Evolutionary conservation across 1,140 invertebrate species (phyloP).

Genomic region (Tachypleus tridentatus): DNA sequence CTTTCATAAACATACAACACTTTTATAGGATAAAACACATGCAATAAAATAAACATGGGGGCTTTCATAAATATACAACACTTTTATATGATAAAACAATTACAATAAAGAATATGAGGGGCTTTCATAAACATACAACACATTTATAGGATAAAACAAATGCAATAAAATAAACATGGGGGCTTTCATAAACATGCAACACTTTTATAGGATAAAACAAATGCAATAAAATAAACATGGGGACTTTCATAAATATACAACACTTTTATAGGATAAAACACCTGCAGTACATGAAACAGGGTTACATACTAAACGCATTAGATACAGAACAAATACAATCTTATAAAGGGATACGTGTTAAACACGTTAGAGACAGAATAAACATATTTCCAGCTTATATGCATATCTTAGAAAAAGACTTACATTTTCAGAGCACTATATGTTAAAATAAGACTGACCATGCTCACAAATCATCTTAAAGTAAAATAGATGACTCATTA

Average conservation of each 20-base stretch:
- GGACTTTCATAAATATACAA: neutral
- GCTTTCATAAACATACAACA: neutral
- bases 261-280: neutral
- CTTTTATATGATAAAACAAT: slow-evolving; percentile 76
- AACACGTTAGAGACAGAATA: too few species aligned
- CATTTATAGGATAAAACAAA: neutral
- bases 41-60: slow-evolving; percentile 30
- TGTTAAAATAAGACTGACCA: too few species aligned
- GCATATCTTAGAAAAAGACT: too few species aligned
- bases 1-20: neutral
- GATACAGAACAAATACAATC: too few species aligned
- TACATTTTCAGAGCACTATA: too few species aligned
- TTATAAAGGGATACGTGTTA: too few species aligned
- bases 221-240: slow-evolving; percentile 37
- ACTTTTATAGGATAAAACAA: slow-evolving; percentile 78
- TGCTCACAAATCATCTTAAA: too few species aligned
- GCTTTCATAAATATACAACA: slow-evolving; percentile 79
- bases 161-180: slow-evolving; percentile 25
- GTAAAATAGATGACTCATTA: too few species aligned
- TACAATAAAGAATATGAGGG: slow-evolving; percentile 33
- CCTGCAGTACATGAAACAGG: neutral
- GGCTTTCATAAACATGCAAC: slow-evolving; percentile 76
- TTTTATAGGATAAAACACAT: neutral
- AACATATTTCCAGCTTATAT: too few species aligned
- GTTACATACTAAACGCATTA: too few species aligned